Percentiles rank a stretch among this genome's conserved stretches.
phyloP scores from a whole-genome alignment of 37 sponge, comb jelly and placozoan species.

The Chondrosia reniformis region DNA sequence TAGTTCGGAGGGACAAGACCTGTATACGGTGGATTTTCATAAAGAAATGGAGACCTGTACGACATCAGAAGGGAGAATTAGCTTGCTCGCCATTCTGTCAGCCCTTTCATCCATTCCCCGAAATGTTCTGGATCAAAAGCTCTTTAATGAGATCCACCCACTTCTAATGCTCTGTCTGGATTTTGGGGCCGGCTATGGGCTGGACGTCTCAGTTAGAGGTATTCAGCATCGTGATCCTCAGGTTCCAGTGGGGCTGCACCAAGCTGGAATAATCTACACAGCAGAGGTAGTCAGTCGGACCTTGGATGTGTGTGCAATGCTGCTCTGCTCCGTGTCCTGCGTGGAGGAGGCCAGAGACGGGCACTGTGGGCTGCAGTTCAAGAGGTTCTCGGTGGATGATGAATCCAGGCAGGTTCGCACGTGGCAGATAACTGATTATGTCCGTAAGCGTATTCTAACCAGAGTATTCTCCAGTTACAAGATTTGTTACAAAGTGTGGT shows the following conservation, averaged over 20 bases:
- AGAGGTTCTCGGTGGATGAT: background rate
- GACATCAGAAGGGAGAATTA: constrained; percentile 58
- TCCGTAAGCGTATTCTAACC: constrained; percentile 21
- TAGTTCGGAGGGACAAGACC: background rate
- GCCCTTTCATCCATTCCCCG: constrained; percentile 47
- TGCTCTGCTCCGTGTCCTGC: background rate
- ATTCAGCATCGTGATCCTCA: too few species aligned
- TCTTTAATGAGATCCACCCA: background rate
- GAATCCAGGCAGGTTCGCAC: background rate
- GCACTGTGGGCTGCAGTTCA: background rate
- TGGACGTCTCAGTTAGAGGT: background rate
- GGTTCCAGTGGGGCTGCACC: background rate
- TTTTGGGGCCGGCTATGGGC: too few species aligned
- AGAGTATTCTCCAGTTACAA: constrained; percentile 31
- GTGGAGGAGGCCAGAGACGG: background rate
- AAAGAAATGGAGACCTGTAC: constrained; percentile 30
- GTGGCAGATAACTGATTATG: background rate
- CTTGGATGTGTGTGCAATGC: background rate
- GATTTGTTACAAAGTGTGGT: constrained; percentile 17
- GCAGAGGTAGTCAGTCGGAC: background rate
- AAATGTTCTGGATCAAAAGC: background rate
- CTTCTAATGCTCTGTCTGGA: constrained; percentile 66
- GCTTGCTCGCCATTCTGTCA: constrained; percentile 55
- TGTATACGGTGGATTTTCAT: constrained; percentile 1
- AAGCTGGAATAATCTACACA: background rate